A percentile compares a stretch with the other conserved stretches of the same genome.
Evolutionary conservation across 64 coral and sea anemone genomes (phyloP).

Genomic region (Anthopleura sola): DNA sequence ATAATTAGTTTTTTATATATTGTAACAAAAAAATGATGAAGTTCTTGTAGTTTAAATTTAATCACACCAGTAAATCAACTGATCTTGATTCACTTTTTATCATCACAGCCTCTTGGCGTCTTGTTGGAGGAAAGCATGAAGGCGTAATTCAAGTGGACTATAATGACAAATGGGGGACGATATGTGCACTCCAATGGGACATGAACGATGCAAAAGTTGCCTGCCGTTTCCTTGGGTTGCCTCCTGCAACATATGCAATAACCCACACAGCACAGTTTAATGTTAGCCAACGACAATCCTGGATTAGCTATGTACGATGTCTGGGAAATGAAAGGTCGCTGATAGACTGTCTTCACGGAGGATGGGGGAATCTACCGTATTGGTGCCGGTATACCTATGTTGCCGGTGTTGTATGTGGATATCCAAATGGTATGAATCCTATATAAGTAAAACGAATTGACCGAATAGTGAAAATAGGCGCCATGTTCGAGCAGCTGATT

Average conservation of each 20-base stretch:
- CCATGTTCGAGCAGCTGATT: too few species aligned
- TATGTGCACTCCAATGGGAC: neutral
- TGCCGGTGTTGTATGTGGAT: neutral
- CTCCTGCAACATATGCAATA: neutral
- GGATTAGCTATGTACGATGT: conserved; percentile 2
- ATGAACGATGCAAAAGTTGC: neutral
- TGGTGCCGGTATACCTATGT: neutral
- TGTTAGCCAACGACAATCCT: neutral
- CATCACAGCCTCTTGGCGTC: neutral
- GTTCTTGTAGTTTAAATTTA: too few species aligned
- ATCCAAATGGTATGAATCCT: neutral
- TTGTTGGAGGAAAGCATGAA: neutral
- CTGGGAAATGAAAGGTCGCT: conserved; percentile 22
- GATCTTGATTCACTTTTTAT: neutral
- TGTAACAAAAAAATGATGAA: too few species aligned
- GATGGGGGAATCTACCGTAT: neutral
- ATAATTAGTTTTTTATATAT: too few species aligned
- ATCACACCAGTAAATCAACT: too few species aligned
- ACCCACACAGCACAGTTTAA: neutral
- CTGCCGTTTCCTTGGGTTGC: conserved; percentile 6
- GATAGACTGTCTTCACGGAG: neutral
- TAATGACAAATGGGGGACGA: conserved; percentile 7
- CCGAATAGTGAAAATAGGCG: too few species aligned
- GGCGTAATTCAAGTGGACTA: conserved; percentile 5
- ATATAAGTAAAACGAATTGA: too few species aligned